A percentile compares a stretch with the other conserved stretches of the same genome.
Evolutionary conservation across 2,888 invertebrate species (phyloP).

Genomic region (Athripsodes cinereus): DNA sequence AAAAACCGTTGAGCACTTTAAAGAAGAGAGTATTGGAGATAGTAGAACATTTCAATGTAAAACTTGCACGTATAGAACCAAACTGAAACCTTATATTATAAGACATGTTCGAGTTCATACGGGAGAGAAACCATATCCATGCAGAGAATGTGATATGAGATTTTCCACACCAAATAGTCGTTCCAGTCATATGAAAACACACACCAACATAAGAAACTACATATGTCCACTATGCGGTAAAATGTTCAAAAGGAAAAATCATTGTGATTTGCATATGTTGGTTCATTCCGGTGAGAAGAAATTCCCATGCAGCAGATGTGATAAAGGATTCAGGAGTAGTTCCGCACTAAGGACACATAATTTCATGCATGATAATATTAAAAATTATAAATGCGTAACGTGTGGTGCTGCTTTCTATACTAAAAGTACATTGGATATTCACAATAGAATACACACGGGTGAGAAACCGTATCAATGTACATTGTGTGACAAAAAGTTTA

Average conservation of each 20-base stretch:
- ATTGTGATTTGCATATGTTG: conserved; percentile 40
- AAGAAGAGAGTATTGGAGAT: conserved; percentile 36
- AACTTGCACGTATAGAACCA: conserved; percentile 41
- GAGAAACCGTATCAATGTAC: conserved; percentile 39
- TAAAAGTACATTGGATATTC: conserved; percentile 42
- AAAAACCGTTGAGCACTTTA: no score
- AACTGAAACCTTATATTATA: conserved; percentile 43
- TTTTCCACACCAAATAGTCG: conserved; percentile 45
- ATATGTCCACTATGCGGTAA: conserved; percentile 45
- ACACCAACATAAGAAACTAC: conserved; percentile 38
- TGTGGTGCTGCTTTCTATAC: conserved; percentile 47
- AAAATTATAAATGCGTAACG: conserved; percentile 45
- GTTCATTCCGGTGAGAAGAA: conserved; percentile 40
- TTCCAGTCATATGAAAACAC: conserved; percentile 44
- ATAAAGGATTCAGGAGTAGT: conserved; percentile 41
- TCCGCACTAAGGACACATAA: conserved; percentile 40
- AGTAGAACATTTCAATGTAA: conserved; percentile 41
- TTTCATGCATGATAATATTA: conserved; percentile 43
- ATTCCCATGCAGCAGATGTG: conserved; percentile 38
- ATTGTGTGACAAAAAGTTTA: conserved; percentile 40
- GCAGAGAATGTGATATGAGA: conserved; percentile 41
- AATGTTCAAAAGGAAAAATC: conserved; percentile 45
- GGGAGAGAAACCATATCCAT: conserved; percentile 42
- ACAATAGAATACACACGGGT: conserved; percentile 39
- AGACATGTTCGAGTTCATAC: conserved; percentile 45